Evolutionary conservation across 2,888 invertebrate genomes (phyloP).

Genomic region (Scaptomyza reducta): DNA sequence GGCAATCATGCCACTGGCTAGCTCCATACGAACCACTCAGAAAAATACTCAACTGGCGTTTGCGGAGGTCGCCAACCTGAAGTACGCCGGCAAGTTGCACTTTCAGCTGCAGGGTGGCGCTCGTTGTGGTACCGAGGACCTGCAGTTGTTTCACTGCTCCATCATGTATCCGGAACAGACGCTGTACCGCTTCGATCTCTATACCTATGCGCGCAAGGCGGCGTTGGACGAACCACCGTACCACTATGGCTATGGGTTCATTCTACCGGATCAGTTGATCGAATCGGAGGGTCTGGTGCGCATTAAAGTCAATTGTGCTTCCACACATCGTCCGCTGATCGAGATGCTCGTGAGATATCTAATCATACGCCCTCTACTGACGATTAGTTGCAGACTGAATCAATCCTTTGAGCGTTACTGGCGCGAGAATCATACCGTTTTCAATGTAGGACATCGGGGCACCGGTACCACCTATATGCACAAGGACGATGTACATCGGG

Average conservation of each 20-base stretch:
- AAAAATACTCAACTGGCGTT: conserved; percentile 80
- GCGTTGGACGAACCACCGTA: conserved; percentile 89
- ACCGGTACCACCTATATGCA: conserved; percentile 93
- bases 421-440: conserved; percentile 90
- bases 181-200: conserved; percentile 93
- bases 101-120: conserved; percentile 92
- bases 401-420: conserved; percentile 91
- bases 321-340: conserved; percentile 93
- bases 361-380: conserved; percentile 69
- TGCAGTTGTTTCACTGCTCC: conserved; percentile 90
- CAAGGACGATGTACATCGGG: conserved; percentile 90
- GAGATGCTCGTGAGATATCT: conserved; percentile 88
- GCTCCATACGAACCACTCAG: conserved; percentile 81
- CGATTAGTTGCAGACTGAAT: conserved; percentile 35
- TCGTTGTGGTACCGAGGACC: conserved; percentile 89
- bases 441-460: conserved; percentile 97
- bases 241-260: conserved; percentile 94
- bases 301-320: conserved; percentile 92
- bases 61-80: conserved; percentile 88
- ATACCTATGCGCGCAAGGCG: conserved; percentile 88
- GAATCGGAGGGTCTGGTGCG: conserved; percentile 90
- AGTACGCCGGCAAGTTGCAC: conserved; percentile 83
- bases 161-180: conserved; percentile 89
- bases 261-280: conserved; percentile 91
- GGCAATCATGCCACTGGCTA: background rate